These are phyloP conservation scores for Pungitius pungitius DNA, from an alignment of 2,113 vertebrate species.

Conservation along the genomic window DNA sequence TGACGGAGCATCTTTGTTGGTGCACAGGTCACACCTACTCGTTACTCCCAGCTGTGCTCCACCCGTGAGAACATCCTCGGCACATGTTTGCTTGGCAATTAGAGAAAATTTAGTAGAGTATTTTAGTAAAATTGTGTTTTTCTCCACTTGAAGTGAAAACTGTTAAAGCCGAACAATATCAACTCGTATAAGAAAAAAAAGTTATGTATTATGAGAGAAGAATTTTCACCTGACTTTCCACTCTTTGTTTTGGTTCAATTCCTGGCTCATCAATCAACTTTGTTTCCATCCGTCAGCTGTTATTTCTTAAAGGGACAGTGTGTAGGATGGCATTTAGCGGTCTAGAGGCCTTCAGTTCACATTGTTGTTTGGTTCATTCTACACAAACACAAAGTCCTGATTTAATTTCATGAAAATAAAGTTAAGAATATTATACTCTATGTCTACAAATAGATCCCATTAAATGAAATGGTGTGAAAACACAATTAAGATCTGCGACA, in stretches of 20 bases:
- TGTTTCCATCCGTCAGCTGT: no score
- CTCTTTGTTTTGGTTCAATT: no score
- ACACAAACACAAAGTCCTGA: no score
- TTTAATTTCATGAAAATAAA: no score
- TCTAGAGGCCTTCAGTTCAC: background rate
- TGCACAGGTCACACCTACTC: conserved; percentile 53
- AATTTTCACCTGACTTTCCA: no score
- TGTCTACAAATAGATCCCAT: no score
- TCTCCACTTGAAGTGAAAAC: background rate
- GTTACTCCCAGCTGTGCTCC: conserved; percentile 14
- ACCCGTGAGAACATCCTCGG: background rate
- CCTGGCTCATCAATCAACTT: no score
- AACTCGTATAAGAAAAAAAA: background rate
- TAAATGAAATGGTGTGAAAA: background rate
- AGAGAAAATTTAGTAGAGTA: no score
- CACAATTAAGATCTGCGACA: background rate
- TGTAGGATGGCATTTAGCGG: background rate
- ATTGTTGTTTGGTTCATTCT: no score
- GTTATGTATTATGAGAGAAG: background rate
- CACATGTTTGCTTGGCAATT: background rate
- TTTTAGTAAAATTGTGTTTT: background rate
- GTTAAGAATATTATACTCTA: no score
- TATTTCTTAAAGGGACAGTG: background rate
- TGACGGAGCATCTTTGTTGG: conserved; percentile 49
- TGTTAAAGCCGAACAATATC: background rate